Percentiles rank a stretch among this genome's conserved stretches.
Evolutionary conservation across 2,797 vertebrate genomes (phyloP).

Genomic region (Ciconia nigra): DNA sequence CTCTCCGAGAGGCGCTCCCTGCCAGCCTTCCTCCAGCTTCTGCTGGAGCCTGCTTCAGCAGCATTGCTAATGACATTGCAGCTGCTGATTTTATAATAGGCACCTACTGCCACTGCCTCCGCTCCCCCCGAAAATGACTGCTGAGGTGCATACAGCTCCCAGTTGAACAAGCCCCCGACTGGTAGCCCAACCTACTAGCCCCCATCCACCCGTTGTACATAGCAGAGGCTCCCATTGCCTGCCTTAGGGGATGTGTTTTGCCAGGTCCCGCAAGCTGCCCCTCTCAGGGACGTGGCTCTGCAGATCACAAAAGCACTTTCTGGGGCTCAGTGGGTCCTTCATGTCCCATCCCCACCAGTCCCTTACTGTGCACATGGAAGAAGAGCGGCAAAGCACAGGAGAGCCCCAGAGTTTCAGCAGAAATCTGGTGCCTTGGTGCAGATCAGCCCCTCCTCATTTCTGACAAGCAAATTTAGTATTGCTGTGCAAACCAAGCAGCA

Average conservation of each 20-base stretch:
- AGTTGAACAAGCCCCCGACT: not conserved
- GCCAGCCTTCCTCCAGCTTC: not conserved
- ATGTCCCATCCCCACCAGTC: not conserved
- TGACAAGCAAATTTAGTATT: not conserved
- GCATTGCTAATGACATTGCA: fast-evolving
- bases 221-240: not conserved
- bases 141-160: not conserved
- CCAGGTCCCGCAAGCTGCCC: not conserved
- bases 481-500: not conserved
- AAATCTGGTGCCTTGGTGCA: not conserved
- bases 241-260: not conserved
- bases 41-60: not conserved
- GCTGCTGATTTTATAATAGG: not conserved
- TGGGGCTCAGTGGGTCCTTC: not conserved
- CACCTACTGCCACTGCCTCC: not conserved
- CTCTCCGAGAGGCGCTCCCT: not conserved
- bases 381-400: not conserved
- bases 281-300: not conserved
- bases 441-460: not conserved
- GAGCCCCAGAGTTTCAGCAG: not conserved
- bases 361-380: fast-evolving
- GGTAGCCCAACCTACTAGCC: not conserved
- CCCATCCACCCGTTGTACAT: fast-evolving
- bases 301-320: not conserved
- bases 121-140: fast-evolving